Evolutionary conservation across 1,140 invertebrate genomes (phyloP).

Genomic region (Maniola jurtina): DNA sequence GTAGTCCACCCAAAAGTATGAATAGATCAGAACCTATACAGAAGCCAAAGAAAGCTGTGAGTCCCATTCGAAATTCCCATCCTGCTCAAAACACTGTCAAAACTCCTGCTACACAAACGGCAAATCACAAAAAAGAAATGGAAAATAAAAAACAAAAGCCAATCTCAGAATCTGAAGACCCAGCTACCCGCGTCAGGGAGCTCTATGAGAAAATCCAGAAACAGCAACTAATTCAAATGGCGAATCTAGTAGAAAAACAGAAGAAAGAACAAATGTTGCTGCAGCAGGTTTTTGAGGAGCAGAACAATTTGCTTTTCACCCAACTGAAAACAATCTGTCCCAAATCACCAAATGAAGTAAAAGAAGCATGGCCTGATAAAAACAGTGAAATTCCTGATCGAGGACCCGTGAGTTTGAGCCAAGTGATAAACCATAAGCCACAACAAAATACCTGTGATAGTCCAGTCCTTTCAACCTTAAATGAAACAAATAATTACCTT

Average conservation of each 20-base stretch:
- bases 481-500: constrained; percentile 60
- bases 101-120: constrained; percentile 26
- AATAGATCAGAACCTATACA: constrained; percentile 53
- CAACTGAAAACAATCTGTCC: constrained; percentile 79
- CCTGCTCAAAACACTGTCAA: constrained; percentile 27
- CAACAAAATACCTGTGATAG: constrained; percentile 37
- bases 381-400: constrained; percentile 33
- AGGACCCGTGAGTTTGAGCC: constrained; percentile 67
- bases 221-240: constrained; percentile 81
- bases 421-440: constrained; percentile 60
- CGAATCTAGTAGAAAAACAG: constrained; percentile 79
- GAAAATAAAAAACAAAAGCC: constrained; percentile 34
- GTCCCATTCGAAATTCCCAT: constrained; percentile 39
- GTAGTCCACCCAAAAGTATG: constrained; percentile 32
- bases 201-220: constrained; percentile 80
- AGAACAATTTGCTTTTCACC: constrained; percentile 79
- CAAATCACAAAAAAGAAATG: constrained; percentile 25
- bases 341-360: constrained; percentile 57
- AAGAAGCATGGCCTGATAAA: constrained; percentile 62
- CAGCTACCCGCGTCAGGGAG: constrained; percentile 57
- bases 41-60: constrained; percentile 38
- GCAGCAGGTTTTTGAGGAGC: constrained; percentile 81
- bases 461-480: constrained; percentile 52
- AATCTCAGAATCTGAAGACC: constrained; percentile 56
- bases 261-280: constrained; percentile 79